Conservation (phyloP, 2,888 invertebrate genomes). For the Phortica okadai region DNA sequence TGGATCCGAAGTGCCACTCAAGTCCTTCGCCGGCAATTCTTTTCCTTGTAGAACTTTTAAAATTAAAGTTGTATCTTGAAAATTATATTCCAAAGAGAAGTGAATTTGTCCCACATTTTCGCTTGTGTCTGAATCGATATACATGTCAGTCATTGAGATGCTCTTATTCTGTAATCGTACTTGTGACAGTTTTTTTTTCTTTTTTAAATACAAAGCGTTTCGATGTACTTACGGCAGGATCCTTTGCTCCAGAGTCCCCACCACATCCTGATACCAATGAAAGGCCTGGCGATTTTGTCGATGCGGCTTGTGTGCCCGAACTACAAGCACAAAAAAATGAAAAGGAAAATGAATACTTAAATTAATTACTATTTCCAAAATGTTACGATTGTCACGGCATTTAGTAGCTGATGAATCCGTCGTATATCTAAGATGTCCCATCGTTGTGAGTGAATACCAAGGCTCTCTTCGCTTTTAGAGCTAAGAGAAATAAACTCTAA, state of each 20-base stretch:
- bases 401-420: no score
- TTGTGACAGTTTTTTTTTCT: neutral
- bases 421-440: no score
- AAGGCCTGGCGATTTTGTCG: slow-evolving; percentile 48
- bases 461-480: no score
- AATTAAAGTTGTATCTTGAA: slow-evolving; percentile 93
- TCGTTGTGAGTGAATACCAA: no score
- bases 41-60: slow-evolving; percentile 95
- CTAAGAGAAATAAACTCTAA: no score
- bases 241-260: slow-evolving; percentile 54
- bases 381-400: no score
- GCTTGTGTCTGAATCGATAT: slow-evolving; percentile 93
- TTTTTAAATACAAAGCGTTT: neutral
- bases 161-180: slow-evolving; percentile 86
- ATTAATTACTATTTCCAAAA: no score
- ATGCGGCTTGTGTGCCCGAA: slow-evolving; percentile 45
- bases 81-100: slow-evolving; percentile 95
- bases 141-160: slow-evolving; percentile 95
- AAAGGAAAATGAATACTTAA: no score
- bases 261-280: slow-evolving; percentile 40
- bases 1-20: slow-evolving; percentile 94
- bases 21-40: slow-evolving; percentile 94
- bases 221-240: slow-evolving; percentile 52
- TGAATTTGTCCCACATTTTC: slow-evolving; percentile 97
- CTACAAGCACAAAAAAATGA: slow-evolving; percentile 29